Percentiles rank a stretch among this genome's conserved stretches.
Evolutionary conservation across 2,888 invertebrate species (phyloP).

Genomic region (Drosophila suboccidentalis): DNA sequence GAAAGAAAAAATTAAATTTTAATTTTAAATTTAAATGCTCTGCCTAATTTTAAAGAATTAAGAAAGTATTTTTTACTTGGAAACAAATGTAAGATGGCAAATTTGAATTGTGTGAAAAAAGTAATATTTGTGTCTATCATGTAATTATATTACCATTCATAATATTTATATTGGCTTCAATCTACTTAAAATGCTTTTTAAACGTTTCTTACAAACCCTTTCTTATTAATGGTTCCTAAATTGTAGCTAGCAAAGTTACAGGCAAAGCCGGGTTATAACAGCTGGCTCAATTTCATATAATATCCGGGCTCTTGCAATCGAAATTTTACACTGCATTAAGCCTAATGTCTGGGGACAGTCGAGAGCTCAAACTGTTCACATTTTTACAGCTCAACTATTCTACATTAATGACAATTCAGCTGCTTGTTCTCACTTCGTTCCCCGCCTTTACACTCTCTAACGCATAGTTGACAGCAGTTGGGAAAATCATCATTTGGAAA

Average conservation of each 20-base stretch:
- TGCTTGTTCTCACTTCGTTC: constrained; percentile 8
- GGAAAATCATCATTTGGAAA: constrained; percentile 22
- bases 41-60: no score
- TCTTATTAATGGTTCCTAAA: no score
- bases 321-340: constrained; percentile 15
- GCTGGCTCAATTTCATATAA: constrained; percentile 5
- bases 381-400: constrained; percentile 35
- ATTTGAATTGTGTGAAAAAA: no score
- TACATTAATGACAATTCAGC: constrained; percentile 8
- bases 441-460: no score
- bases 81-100: no score
- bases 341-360: constrained; percentile 3
- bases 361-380: constrained; percentile 7
- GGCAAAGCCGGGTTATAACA: neutral
- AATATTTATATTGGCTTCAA: no score
- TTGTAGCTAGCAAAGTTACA: neutral
- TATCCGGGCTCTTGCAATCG: constrained; percentile 6
- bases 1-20: neutral
- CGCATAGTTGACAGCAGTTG: constrained; percentile 11
- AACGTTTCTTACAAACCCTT: no score
- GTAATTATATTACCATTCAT: neutral
- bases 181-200: no score
- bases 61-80: no score
- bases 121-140: neutral
- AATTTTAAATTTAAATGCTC: neutral